Evolutionary conservation across 1,140 invertebrate genomes (phyloP).

Genomic region (Drosophila lowei): DNA sequence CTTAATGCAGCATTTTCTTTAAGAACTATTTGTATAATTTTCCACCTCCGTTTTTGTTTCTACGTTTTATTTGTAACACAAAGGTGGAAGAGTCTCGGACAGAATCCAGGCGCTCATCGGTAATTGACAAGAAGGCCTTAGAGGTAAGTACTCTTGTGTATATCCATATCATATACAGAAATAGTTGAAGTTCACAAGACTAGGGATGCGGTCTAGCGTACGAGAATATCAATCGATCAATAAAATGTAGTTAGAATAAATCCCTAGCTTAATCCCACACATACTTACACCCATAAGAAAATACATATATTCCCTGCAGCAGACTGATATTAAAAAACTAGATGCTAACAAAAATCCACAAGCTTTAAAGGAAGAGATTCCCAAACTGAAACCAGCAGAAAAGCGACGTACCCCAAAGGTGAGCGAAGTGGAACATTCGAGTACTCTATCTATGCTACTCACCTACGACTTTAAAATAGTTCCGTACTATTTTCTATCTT

Average conservation of each 20-base stretch:
- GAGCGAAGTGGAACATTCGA: slow-evolving; percentile 32
- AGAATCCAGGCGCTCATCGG: slow-evolving; percentile 87
- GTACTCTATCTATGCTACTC: background rate
- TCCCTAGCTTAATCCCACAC: background rate
- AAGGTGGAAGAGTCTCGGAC: slow-evolving; percentile 85
- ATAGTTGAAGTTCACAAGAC: no score
- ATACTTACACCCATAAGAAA: slow-evolving; percentile 21
- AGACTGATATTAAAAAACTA: slow-evolving; percentile 60
- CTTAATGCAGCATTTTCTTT: background rate
- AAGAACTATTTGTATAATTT: background rate
- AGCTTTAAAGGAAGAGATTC: slow-evolving; percentile 74
- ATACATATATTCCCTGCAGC: slow-evolving; percentile 36
- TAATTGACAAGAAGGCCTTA: slow-evolving; percentile 85
- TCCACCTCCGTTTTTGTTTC: background rate
- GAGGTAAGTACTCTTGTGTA: slow-evolving; percentile 83
- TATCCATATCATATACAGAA: background rate
- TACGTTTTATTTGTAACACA: slow-evolving; percentile 1
- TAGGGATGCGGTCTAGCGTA: background rate
- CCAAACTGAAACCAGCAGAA: slow-evolving; percentile 70
- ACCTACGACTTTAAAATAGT: background rate
- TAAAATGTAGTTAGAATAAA: background rate
- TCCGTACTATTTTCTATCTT: background rate
- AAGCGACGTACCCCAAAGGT: slow-evolving; percentile 63
- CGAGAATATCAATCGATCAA: background rate
- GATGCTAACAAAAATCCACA: slow-evolving; percentile 67